Evolutionary conservation across 2,888 invertebrate genomes (phyloP).

Genomic region (Endomychus coccineus): DNA sequence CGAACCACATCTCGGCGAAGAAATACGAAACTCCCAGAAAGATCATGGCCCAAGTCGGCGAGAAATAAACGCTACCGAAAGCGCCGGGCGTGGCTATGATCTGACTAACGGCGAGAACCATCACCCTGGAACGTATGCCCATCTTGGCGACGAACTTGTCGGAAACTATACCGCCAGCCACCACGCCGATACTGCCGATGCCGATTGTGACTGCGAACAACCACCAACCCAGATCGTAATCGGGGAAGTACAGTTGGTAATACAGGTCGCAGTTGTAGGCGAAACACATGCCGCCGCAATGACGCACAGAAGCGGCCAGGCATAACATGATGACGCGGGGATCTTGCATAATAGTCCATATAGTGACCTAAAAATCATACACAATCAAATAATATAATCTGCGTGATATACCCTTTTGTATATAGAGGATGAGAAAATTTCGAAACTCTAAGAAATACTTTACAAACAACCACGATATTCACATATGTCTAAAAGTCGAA

Average conservation of each 20-base stretch:
- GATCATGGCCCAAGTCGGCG: slow-evolving; percentile 79
- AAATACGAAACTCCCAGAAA: slow-evolving; percentile 83
- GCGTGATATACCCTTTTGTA: too few relatives aligned
- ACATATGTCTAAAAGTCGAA: too few relatives aligned
- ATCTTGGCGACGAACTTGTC: slow-evolving; percentile 83
- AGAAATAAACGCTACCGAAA: slow-evolving; percentile 76
- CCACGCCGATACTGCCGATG: slow-evolving; percentile 70
- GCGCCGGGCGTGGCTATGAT: slow-evolving; percentile 76
- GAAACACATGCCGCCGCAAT: slow-evolving; percentile 85
- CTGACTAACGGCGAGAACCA: slow-evolving; percentile 75
- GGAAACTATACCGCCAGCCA: slow-evolving; percentile 68
- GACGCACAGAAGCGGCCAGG: slow-evolving; percentile 80
- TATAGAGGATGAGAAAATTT: too few relatives aligned
- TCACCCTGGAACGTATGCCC: slow-evolving; percentile 74
- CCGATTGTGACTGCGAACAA: slow-evolving; percentile 81
- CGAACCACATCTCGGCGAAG: slow-evolving; percentile 94
- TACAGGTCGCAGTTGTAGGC: slow-evolving; percentile 87
- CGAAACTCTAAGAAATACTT: too few relatives aligned
- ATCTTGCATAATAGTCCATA: slow-evolving; percentile 71
- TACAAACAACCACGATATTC: too few relatives aligned
- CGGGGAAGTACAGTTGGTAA: slow-evolving; percentile 82
- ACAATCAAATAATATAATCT: too few relatives aligned
- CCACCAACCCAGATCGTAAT: slow-evolving; percentile 86
- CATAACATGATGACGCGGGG: slow-evolving; percentile 74
- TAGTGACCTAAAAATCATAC: slow-evolving; percentile 50